A percentile compares a stretch with the other conserved stretches of the same genome.
phyloP scores from a whole-genome alignment of 2,888 invertebrate genomes.

The Latheticus oryzae region DNA sequence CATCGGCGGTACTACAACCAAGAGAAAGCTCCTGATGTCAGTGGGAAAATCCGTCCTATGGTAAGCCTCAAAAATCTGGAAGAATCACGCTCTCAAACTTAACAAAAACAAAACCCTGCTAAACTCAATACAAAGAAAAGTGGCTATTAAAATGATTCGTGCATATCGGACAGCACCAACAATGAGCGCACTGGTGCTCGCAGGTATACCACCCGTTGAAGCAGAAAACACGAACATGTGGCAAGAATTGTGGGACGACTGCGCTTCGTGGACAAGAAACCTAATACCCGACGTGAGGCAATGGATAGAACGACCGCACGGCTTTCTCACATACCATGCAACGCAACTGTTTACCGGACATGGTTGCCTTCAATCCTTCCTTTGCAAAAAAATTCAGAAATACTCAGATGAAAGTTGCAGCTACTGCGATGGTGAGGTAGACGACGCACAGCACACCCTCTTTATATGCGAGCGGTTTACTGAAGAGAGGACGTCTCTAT shows the following conservation, averaged over 20 bases:
- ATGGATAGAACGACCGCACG: too few species aligned
- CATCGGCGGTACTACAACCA: slow-evolving; percentile 1
- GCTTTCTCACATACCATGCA: too few species aligned
- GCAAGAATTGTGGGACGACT: slow-evolving; percentile 1
- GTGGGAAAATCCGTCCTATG: not conserved
- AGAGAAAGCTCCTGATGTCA: not conserved
- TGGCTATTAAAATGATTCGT: slow-evolving; percentile 1
- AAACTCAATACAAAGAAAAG: not conserved
- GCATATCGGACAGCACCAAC: not conserved
- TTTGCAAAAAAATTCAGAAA: not conserved
- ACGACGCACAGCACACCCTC: too few species aligned
- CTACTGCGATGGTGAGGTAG: not conserved
- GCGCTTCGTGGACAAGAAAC: too few species aligned
- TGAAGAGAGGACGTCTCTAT: too few species aligned
- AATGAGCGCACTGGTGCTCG: slow-evolving; percentile 1
- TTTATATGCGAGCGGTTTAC: too few species aligned
- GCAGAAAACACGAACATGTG: not conserved
- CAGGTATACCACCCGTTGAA: slow-evolving; percentile 1
- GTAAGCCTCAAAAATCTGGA: not conserved
- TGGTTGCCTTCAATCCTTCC: too few species aligned
- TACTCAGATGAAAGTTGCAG: not conserved
- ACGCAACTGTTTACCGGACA: too few species aligned
- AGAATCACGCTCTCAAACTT: slow-evolving; percentile 1
- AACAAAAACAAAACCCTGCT: not conserved
- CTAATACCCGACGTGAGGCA: too few species aligned